Percentiles rank a stretch among this genome's conserved stretches.
Evolutionary conservation across 2,797 vertebrate genomes (phyloP).

Genomic region (Thunnus albacares): DNA sequence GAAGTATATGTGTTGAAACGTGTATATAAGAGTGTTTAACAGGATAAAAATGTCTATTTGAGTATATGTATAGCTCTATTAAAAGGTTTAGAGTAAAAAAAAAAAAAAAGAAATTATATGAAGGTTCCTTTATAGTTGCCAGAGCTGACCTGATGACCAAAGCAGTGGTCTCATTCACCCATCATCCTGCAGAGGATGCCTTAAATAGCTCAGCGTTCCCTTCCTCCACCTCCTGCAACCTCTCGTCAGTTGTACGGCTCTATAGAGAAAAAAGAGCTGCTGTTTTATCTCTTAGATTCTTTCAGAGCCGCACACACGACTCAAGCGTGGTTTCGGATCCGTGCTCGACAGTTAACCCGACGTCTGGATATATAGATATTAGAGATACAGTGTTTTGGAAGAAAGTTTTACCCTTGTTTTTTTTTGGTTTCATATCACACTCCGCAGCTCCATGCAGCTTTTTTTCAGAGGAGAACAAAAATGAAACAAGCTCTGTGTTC

Average conservation of each 20-base stretch:
- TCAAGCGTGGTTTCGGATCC: constrained; percentile 2
- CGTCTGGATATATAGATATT: constrained; percentile 18
- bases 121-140: constrained; percentile 58
- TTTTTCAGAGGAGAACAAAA: constrained; percentile 41
- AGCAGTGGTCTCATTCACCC: constrained; percentile 33
- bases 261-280: background rate
- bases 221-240: constrained; percentile 12
- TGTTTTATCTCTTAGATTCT: constrained; percentile 36
- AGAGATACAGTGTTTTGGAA: constrained; percentile 28
- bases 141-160: constrained; percentile 56
- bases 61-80: constrained; percentile 71
- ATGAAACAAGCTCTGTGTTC: constrained; percentile 77
- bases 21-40: constrained; percentile 80
- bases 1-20: constrained; percentile 59
- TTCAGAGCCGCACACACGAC: constrained; percentile 19
- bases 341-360: constrained; percentile 35
- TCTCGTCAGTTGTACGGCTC: constrained; percentile 11
- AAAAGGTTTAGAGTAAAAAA: constrained; percentile 55
- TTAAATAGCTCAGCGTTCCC: constrained; percentile 56
- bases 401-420: constrained; percentile 4
- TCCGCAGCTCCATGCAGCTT: constrained; percentile 51
- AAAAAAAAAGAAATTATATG: constrained; percentile 46
- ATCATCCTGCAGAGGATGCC: constrained; percentile 65
- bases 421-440: constrained; percentile 47
- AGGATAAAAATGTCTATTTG: constrained; percentile 61